phyloP scores from a whole-genome alignment of 2,797 vertebrate species.

The Ceryle rudis region DNA sequence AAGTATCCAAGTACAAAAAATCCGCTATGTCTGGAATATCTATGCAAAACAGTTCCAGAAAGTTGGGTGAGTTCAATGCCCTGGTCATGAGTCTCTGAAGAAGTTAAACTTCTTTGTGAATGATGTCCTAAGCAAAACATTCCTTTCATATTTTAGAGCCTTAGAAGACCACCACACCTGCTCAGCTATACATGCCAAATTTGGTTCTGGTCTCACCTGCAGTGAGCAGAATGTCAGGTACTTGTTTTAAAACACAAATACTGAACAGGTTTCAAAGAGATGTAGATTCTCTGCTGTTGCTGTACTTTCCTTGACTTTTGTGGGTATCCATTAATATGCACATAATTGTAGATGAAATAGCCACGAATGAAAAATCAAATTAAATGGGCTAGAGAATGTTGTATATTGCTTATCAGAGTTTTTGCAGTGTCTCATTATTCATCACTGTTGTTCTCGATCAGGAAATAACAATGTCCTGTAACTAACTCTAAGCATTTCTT shows the following conservation, averaged over 20 bases:
- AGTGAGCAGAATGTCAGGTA: slow-evolving; percentile 80
- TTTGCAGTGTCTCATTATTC: not conserved
- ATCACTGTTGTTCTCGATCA: not conserved
- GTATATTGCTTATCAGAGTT: not conserved
- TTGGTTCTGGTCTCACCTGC: slow-evolving; percentile 77
- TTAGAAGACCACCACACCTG: slow-evolving; percentile 80
- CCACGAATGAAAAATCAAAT: not conserved
- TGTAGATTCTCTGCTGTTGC: not conserved
- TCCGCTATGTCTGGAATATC: slow-evolving; percentile 81
- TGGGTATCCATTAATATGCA: not conserved
- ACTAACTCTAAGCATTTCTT: not conserved
- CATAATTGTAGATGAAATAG: not conserved
- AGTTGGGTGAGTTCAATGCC: slow-evolving; percentile 77
- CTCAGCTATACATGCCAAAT: slow-evolving; percentile 76
- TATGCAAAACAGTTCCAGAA: slow-evolving; percentile 77
- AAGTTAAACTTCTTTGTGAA: not conserved
- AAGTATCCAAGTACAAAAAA: slow-evolving; percentile 81
- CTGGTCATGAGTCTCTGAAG: not conserved
- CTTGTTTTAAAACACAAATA: not conserved
- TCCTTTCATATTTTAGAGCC: slow-evolving; percentile 63
- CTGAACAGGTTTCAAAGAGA: not conserved
- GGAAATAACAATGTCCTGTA: not conserved
- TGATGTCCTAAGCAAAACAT: not conserved
- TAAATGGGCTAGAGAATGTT: not conserved
- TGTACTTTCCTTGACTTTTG: not conserved